These are phyloP conservation scores for Notolabrus celidotus DNA, from an alignment of 2,797 vertebrate species.

Conservation along the genomic window DNA sequence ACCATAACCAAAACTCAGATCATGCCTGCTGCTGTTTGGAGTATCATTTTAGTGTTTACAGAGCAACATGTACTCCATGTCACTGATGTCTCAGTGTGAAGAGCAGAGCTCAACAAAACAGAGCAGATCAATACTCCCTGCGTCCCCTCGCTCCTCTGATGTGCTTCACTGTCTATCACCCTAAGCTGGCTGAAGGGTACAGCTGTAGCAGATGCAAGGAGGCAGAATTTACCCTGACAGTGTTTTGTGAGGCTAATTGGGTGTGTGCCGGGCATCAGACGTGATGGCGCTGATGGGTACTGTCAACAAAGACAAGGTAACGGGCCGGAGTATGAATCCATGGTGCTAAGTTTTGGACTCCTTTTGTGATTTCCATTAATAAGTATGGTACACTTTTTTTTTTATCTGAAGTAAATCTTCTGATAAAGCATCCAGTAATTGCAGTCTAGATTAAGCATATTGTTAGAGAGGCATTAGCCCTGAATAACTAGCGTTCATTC, in stretches of 20 bases:
- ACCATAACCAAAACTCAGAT: constrained; percentile 5
- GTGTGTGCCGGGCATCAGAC: constrained; percentile 25
- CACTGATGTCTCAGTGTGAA: constrained; percentile 28
- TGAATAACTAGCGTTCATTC: background rate
- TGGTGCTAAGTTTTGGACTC: background rate
- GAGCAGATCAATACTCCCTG: constrained; percentile 39
- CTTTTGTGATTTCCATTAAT: background rate
- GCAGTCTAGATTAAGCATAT: background rate
- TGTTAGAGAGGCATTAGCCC: background rate
- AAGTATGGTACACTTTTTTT: background rate
- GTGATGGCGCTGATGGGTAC: constrained; percentile 12
- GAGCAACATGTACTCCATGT: constrained; percentile 12
- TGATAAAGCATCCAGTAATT: background rate
- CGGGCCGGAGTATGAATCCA: constrained; percentile 9
- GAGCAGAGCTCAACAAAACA: constrained; percentile 30
- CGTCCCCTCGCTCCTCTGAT: constrained; percentile 31
- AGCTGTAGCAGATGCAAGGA: constrained; percentile 52
- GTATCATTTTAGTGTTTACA: constrained; percentile 32
- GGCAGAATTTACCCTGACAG: constrained; percentile 55
- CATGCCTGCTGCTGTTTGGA: background rate
- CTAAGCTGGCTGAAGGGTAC: constrained; percentile 57
- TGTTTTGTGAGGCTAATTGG: constrained; percentile 55
- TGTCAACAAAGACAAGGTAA: background rate
- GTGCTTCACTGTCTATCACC: constrained; percentile 52
- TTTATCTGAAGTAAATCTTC: background rate